phyloP scores from a whole-genome alignment of 2,888 invertebrate genomes.

The Pseudeuparius sepicola region DNA sequence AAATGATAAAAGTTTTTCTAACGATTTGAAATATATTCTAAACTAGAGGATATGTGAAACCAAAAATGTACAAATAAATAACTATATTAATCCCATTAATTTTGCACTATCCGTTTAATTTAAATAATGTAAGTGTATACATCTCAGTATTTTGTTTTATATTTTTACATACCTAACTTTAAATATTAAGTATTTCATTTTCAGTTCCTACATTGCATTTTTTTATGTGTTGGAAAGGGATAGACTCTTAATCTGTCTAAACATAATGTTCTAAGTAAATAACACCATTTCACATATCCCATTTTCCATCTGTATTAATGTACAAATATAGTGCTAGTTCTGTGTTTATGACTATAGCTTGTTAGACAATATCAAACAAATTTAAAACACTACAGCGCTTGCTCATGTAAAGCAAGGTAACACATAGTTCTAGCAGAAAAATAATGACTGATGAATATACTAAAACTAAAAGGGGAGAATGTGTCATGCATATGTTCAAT shows the following conservation, averaged over 20 bases:
- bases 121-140: slow-evolving; percentile 19
- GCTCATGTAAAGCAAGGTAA: too few relatives aligned
- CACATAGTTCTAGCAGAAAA: too few relatives aligned
- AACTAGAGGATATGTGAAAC: slow-evolving; percentile 30
- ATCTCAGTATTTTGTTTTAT: slow-evolving; percentile 24
- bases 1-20: slow-evolving; percentile 25
- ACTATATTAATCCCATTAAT: slow-evolving; percentile 6
- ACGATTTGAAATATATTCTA: slow-evolving; percentile 27
- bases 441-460: too few relatives aligned
- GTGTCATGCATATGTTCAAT: too few relatives aligned
- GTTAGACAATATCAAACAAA: slow-evolving; percentile 4
- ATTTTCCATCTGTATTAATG: slow-evolving; percentile 24
- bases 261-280: slow-evolving; percentile 15
- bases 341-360: slow-evolving; percentile 5
- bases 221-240: slow-evolving; percentile 1
- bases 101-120: slow-evolving; percentile 18
- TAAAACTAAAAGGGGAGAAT: too few relatives aligned
- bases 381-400: too few relatives aligned
- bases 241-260: slow-evolving; percentile 7
- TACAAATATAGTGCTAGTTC: slow-evolving; percentile 21
- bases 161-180: slow-evolving; percentile 5
- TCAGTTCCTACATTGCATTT: not conserved
- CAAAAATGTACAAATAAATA: slow-evolving; percentile 27
- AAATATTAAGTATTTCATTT: too few relatives aligned
- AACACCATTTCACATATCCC: slow-evolving; percentile 25